Evolutionary conservation across 2,113 vertebrate genomes (phyloP).

Genomic region (Vombatus ursinus): DNA sequence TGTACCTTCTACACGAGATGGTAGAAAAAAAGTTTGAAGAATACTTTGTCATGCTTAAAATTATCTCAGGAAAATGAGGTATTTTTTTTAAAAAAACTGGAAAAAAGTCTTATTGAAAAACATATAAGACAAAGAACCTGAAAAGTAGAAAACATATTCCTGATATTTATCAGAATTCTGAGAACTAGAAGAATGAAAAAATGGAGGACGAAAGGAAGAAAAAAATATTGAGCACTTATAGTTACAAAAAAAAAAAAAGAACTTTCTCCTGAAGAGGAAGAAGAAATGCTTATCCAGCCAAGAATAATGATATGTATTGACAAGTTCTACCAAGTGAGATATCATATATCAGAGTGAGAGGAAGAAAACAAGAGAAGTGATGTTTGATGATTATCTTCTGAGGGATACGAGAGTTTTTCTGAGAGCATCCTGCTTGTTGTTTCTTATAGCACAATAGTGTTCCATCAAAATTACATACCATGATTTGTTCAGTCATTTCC

Average conservation of each 20-base stretch:
- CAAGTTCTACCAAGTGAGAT: neutral
- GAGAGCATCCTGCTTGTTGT: too few species aligned
- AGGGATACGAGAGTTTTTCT: neutral
- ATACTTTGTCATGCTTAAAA: neutral
- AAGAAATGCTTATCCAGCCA: neutral
- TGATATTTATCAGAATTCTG: neutral
- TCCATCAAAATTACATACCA: too few species aligned
- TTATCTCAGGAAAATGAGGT: neutral
- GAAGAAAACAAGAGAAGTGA: neutral
- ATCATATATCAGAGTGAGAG: neutral
- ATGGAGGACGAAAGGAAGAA: neutral
- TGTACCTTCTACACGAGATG: neutral
- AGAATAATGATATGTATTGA: neutral
- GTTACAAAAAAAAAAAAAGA: neutral
- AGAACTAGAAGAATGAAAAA: neutral
- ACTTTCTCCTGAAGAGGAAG: neutral
- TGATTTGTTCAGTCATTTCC: too few species aligned
- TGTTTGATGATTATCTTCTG: neutral
- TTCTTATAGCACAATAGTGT: too few species aligned
- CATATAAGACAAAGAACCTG: neutral
- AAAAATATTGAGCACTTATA: neutral
- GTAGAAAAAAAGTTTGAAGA: neutral
- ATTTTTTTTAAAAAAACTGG: neutral
- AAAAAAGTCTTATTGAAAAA: neutral
- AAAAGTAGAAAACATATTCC: neutral